Percentiles rank a stretch among this genome's conserved stretches.
These are phyloP conservation scores for Hyposmocoma kahamanoa DNA, from an alignment of 1,140 invertebrate genomes.

Conservation along the genomic window DNA sequence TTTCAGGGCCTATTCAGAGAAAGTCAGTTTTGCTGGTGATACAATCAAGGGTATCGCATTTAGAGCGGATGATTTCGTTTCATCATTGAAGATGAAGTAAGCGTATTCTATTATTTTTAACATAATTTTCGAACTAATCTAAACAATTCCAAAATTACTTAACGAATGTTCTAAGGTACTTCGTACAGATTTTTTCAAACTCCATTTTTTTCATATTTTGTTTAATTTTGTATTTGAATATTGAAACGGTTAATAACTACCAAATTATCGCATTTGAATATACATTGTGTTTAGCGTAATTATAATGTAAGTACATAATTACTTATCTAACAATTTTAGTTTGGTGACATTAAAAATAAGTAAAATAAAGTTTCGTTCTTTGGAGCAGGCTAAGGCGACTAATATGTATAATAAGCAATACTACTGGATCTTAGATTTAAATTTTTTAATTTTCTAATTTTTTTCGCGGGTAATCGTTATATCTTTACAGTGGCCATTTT, in stretches of 20 bases:
- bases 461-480: too few relatives aligned
- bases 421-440: too few relatives aligned
- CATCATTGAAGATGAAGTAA: neutral
- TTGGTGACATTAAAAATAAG: too few relatives aligned
- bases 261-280: too few relatives aligned
- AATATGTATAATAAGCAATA: neutral
- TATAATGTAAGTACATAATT: too few relatives aligned
- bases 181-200: too few relatives aligned
- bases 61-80: neutral
- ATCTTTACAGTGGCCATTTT: neutral
- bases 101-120: neutral
- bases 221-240: neutral
- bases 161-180: neutral
- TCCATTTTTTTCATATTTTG: neutral
- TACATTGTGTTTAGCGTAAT: too few relatives aligned
- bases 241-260: too few relatives aligned
- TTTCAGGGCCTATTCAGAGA: slow-evolving; percentile 39
- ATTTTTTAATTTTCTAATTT: too few relatives aligned
- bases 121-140: neutral
- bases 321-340: too few relatives aligned
- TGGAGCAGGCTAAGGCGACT: neutral
- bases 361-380: neutral
- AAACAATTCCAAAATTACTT: neutral
- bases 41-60: slow-evolving; percentile 36
- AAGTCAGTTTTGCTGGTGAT: slow-evolving; percentile 48